phyloP scores from a whole-genome alignment of 2,113 vertebrate genomes.

The Cairina moschata region DNA sequence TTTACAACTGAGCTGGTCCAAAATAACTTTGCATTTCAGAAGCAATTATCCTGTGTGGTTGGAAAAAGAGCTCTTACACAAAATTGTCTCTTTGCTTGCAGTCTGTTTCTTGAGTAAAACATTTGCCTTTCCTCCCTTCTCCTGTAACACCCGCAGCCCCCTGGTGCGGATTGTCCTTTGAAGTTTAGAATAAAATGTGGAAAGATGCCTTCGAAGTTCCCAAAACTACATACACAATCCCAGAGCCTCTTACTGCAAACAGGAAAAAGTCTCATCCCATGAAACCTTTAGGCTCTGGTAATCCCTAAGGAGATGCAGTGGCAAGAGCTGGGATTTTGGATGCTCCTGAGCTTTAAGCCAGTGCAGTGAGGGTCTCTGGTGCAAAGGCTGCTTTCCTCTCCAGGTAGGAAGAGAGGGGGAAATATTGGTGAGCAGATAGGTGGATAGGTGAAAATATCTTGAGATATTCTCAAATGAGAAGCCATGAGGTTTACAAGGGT shows the following conservation, averaged over 20 bases:
- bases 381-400: neutral
- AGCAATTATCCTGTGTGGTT: neutral
- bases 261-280: neutral
- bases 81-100: neutral
- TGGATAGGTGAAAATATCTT: neutral
- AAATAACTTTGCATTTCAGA: conserved; percentile 15
- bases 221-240: neutral
- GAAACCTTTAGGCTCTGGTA: neutral
- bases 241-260: neutral
- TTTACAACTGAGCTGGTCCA: neutral
- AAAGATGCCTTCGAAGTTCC: neutral
- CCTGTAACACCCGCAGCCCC: neutral
- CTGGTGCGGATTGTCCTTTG: neutral
- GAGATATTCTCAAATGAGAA: neutral
- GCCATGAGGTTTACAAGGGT: neutral
- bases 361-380: neutral
- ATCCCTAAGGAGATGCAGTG: neutral
- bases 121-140: neutral
- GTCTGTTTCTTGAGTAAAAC: neutral
- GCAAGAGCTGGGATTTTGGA: neutral
- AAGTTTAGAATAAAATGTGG: neutral
- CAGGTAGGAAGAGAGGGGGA: neutral
- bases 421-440: neutral
- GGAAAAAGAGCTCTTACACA: conserved; percentile 2
- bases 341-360: neutral